phyloP scores from a whole-genome alignment of 2,888 invertebrate species.

The Hyalella azteca region DNA sequence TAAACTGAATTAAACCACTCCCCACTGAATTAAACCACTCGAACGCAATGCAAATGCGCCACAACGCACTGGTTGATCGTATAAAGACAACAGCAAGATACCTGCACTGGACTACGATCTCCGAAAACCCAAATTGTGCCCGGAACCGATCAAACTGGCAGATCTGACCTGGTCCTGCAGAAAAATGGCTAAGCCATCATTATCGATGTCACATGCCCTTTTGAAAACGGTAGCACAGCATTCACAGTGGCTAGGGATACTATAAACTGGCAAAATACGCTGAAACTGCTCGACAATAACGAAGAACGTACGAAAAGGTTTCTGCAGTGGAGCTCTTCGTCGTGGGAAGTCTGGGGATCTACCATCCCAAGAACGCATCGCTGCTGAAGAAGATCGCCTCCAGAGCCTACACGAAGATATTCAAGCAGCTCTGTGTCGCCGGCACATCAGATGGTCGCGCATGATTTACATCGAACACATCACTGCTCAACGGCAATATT shows the following conservation, averaged over 20 bases:
- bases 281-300: not conserved
- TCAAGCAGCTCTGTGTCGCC: not conserved
- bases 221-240: not conserved
- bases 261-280: not conserved
- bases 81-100: not conserved
- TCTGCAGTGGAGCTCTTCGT: not conserved
- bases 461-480: too few species aligned
- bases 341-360: not conserved
- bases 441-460: not conserved
- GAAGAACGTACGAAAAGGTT: not conserved
- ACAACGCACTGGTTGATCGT: not conserved
- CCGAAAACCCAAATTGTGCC: not conserved
- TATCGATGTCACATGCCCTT: not conserved
- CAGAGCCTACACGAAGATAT: not conserved
- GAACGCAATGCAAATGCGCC: slow-evolving; percentile 7
- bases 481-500: too few species aligned
- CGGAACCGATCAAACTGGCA: not conserved
- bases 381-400: not conserved
- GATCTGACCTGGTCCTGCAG: not conserved
- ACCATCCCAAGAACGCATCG: not conserved
- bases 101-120: not conserved
- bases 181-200: not conserved
- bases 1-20: too few species aligned
- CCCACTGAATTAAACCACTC: too few species aligned
- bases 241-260: not conserved